Evolutionary conservation across 2,888 invertebrate genomes (phyloP), one percentile per base, ranked within the genome.

Genomic region (Vannuccia rotundouncinata): DNA sequence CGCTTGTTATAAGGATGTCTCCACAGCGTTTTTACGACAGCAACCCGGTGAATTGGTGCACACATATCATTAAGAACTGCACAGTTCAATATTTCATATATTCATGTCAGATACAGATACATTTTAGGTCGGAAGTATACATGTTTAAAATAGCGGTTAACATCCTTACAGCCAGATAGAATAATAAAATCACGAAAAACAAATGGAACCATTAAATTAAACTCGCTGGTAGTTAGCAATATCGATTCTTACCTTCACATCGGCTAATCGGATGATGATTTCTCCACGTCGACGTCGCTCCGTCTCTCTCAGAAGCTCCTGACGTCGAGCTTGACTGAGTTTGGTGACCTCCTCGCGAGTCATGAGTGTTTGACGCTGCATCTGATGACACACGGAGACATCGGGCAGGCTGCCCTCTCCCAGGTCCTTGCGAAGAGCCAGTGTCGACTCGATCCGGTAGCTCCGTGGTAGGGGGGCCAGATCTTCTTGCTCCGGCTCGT

Each of bases 261-360:
- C 87, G 60, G 85, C 86, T 59, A 88, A 82, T 59, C 87, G 85
- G 76, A 88, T 85, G 1, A 86, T 85, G 77, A 88, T 84, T 82
- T 88, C 87, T 31, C 86, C 86, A 80, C 86, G 85, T 80, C 85
- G 82, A 22, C 87, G 84, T 31, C 86, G 82, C 81, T 87, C 87
- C 31, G 86, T 86, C 59, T 86, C 83, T 84, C 94, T 91, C 86
- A 96, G 92, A 84, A 97, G 91, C 89, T 97, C 96, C 89, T 97
- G 96, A 84, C 99, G 91, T 83, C 96, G 91, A 84, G 94, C 94
- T 83, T 95, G 94, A 85, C 95, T 95, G 86, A 99, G 91, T 83
- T 92, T 92, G 83, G 95, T 95, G 78, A 95, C 95, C 90, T 98
- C 96, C 89, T 96, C 95, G 81, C 97, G 91, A 79, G 95, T 93